Percentiles rank a stretch among this genome's conserved stretches.
These are phyloP conservation scores for Bagarius yarrelli DNA, from an alignment of 2,113 vertebrate species.

Conservation along the genomic window DNA sequence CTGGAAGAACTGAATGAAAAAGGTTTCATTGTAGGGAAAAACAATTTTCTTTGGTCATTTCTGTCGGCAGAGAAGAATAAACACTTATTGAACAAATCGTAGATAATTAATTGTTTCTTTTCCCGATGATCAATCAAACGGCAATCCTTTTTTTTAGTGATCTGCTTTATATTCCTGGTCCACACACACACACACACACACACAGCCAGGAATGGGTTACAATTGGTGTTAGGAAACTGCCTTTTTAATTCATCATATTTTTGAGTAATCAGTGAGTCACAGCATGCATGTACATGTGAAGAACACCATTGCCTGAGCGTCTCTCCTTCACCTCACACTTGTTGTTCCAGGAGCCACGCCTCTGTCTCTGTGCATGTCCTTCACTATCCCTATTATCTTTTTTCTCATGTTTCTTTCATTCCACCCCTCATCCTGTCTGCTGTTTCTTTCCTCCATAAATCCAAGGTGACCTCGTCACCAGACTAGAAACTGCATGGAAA, in stretches of 20 bases:
- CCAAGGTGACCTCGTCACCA: slow-evolving; percentile 24
- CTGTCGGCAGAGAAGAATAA: too few species aligned
- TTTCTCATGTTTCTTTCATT: slow-evolving; percentile 29
- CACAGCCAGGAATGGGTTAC: slow-evolving; percentile 8
- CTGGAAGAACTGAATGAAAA: too few species aligned
- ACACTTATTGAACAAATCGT: too few species aligned
- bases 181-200: slow-evolving; percentile 2
- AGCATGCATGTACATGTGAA: neutral
- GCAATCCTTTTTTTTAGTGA: neutral
- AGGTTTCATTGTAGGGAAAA: too few species aligned
- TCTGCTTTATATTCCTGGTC: neutral
- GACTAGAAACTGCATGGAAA: slow-evolving; percentile 29
- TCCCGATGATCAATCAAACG: neutral
- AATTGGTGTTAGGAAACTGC: neutral
- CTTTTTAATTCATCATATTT: slow-evolving; percentile 12
- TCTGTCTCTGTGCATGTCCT: slow-evolving; percentile 26
- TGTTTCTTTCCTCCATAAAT: slow-evolving; percentile 24
- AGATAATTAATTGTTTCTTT: too few species aligned
- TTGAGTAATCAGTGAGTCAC: slow-evolving; percentile 20
- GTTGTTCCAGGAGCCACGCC: neutral
- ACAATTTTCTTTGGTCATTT: too few species aligned
- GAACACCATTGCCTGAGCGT: neutral
- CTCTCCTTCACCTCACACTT: slow-evolving; percentile 6
- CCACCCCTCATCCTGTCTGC: neutral
- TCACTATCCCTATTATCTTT: slow-evolving; percentile 48